Base-by-base conservation (phyloP, 2,797 vertebrate genomes). In the Macroramphosus scolopax region DNA sequence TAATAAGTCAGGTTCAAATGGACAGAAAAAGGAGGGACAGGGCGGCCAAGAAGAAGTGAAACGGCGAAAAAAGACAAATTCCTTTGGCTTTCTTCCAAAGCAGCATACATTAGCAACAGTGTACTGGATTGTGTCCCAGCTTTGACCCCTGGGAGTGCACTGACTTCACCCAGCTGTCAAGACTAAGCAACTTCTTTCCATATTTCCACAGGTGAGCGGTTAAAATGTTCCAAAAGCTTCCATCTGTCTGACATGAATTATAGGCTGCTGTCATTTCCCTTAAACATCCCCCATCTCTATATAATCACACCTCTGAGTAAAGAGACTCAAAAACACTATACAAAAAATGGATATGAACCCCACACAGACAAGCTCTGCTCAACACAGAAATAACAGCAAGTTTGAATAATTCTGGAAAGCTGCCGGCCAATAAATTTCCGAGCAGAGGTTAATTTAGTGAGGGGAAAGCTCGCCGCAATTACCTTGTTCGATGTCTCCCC, bases 391-490 rank as follows among this genome's bases (percentile, higher is more conserved):
- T 83, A 85, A 87, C 69, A 25, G 58, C 71, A 72, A 84, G 71
- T 88, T 91, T 85, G 87, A 89, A 89, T 87, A 87, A 88, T 87
- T 87, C 87, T 51, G 45, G 63, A 69, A 80, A 86, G 84, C 67
- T 84, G 69, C 78, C 78, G 76, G 78, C 81, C 86, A 86, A 89
- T 89, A 87, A 78, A 88, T 90, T 89, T 84, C 76, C 68, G 72
- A 79, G 78, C 81, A 83, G 88, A 83, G 89, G 87, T 88, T 91
- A 88, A 90, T 89, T 89, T 89, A 84, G 83, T 60, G 84, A 83
- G 82, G 79, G 82, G 77, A 75, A 87, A 83, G 83, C 85, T 81
- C 64, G 41, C 54, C 4, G 70, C 88, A 91, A 90, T 90, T 90
- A 90, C 85, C 84, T 88, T 82, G 81, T 88, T 84, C 75, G 68